Evolutionary conservation across 2,113 vertebrate genomes (phyloP), one percentile per base, ranked within the genome.

Genomic region (Catharus minimus): DNA sequence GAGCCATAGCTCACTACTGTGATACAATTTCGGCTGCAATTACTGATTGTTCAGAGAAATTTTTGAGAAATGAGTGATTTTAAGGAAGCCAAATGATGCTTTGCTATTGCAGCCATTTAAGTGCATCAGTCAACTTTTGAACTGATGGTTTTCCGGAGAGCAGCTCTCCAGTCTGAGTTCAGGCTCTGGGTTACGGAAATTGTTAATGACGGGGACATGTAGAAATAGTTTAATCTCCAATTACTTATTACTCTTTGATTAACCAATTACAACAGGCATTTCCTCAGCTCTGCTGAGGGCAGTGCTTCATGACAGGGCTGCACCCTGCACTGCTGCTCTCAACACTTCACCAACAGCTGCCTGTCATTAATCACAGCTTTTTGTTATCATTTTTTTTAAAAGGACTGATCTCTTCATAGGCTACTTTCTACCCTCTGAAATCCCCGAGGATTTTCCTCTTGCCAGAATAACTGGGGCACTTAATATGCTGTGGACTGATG

Each of bases 141-240:
- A 84, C 76, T 36, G 83, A 26, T 50, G 43, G 2, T 49, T 89
- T 92, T 79, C 86, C 75, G 33, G 75, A 62, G 83, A 95, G 91
- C 79, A 89, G 83, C 87, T 93, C 92, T 71, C 65, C 75, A 74
- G 64, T 49, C 78, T 26, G 81, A 95, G 93, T 95, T 95, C 95
- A 94, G 82, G 38, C 68, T 83, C 47, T 1, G 56, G 84, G 91
- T 96, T 95, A 80, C 49, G 69, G 83, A 94, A 96, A 92, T 89
- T 57, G 13, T 88, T 95, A 93, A 94, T 72, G 94, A 91, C 89
- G 74, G 90, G 62, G 62, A 75, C 74, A 27, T 16, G 73, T 28
- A 90, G 92, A 52, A 95, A 89, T 82, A 82, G 93, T 90, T 95
- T 74, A 75, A 95, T 95, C 94, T 95, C 44, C 58, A 94, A 39